phyloP scores from a whole-genome alignment of 1,140 invertebrate species.

The Piezodorus guildinii region DNA sequence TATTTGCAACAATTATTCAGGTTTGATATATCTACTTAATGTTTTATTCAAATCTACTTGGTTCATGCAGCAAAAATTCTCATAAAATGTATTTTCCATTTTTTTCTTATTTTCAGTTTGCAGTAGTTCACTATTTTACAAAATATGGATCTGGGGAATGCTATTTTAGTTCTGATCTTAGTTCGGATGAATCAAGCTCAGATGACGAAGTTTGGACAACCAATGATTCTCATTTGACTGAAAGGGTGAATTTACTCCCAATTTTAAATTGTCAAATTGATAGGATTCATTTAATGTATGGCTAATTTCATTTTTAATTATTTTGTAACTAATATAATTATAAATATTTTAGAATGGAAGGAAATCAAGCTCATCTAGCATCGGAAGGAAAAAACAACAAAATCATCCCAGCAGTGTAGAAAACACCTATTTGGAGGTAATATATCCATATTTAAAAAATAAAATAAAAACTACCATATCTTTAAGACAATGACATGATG shows the following conservation, averaged over 20 bases:
- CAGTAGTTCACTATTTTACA: slow-evolving; percentile 79
- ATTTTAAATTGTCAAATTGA: background rate
- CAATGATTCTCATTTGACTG: background rate
- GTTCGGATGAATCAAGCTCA: slow-evolving; percentile 44
- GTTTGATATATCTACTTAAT: slow-evolving; percentile 30
- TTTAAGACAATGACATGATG: no score
- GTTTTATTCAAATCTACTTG: background rate
- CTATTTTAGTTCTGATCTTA: slow-evolving; percentile 57
- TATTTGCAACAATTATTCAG: slow-evolving; percentile 76
- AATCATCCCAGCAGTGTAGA: slow-evolving; percentile 14
- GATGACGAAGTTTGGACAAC: slow-evolving; percentile 40
- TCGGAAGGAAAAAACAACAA: background rate
- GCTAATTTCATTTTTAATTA: background rate
- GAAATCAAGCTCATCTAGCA: slow-evolving; percentile 18
- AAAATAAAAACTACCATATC: no score
- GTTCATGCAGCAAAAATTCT: background rate
- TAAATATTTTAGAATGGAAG: slow-evolving; percentile 3
- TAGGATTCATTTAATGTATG: background rate
- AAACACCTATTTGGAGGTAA: slow-evolving; percentile 22
- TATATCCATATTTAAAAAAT: no score
- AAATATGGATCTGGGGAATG: slow-evolving; percentile 79
- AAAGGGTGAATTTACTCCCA: no score
- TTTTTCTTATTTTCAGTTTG: slow-evolving; percentile 50
- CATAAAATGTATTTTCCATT: background rate
- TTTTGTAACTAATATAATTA: no score